These are phyloP conservation scores for Anneissia japonica DNA, from an alignment of 35 echinoderm and acorn worm genomes.

Conservation along the genomic window DNA sequence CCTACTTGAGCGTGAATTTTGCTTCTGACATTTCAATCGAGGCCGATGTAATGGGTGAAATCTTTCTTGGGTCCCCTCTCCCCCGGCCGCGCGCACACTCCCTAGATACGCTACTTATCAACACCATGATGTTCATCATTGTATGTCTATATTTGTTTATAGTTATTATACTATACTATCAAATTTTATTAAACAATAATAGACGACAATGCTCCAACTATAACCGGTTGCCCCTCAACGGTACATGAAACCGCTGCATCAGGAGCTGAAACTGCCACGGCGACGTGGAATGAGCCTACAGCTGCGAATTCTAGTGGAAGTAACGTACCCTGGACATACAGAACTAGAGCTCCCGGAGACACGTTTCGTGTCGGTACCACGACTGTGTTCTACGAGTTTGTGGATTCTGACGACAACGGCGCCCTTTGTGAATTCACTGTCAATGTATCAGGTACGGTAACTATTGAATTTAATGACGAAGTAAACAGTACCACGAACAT, in stretches of 20 bases:
- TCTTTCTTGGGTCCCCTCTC: too few relatives aligned
- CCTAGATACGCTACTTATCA: too few relatives aligned
- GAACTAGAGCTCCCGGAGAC: not conserved
- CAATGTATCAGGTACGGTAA: not conserved
- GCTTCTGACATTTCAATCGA: too few relatives aligned
- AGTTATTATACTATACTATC: too few relatives aligned
- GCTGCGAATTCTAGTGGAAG: not conserved
- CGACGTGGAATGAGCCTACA: not conserved
- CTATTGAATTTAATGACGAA: too few relatives aligned
- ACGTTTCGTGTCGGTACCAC: not conserved
- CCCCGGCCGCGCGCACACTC: too few relatives aligned
- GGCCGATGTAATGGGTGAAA: too few relatives aligned
- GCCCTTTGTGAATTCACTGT: not conserved
- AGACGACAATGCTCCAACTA: not conserved
- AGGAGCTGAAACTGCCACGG: not conserved
- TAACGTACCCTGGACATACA: not conserved
- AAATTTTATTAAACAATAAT: too few relatives aligned
- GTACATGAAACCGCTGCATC: not conserved
- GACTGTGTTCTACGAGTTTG: not conserved
- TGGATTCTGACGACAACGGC: not conserved
- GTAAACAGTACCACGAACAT: too few relatives aligned
- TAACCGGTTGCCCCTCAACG: not conserved
- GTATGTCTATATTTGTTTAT: too few relatives aligned
- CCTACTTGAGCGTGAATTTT: too few relatives aligned
- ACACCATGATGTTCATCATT: too few relatives aligned